phyloP scores from a whole-genome alignment of 2,113 vertebrate genomes.

The Lepidothrix coronata region DNA sequence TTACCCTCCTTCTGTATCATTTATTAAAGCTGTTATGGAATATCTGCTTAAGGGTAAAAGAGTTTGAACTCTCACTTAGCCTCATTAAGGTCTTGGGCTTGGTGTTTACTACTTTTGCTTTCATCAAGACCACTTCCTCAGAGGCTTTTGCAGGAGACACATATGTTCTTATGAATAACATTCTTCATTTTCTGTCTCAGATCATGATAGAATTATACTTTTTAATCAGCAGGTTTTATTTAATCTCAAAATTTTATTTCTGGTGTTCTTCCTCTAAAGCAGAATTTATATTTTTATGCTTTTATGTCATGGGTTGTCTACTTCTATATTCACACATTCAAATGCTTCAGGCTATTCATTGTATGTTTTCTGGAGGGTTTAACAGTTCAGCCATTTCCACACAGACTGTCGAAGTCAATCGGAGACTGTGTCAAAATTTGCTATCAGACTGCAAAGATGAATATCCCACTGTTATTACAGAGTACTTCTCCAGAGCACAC shows the following conservation, averaged over 20 bases:
- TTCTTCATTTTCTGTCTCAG: slow-evolving; percentile 6
- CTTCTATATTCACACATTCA: background rate
- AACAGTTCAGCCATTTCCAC: slow-evolving; percentile 13
- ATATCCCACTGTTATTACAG: background rate
- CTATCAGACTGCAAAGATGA: background rate
- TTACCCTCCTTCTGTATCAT: background rate
- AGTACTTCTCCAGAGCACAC: background rate
- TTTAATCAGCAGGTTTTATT: slow-evolving; percentile 26
- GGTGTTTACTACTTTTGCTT: slow-evolving; percentile 2
- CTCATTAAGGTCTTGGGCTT: background rate
- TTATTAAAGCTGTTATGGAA: slow-evolving; percentile 9
- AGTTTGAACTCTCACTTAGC: slow-evolving; percentile 19
- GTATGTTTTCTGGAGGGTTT: slow-evolving; percentile 22
- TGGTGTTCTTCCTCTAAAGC: background rate
- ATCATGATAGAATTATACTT: background rate
- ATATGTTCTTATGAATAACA: background rate
- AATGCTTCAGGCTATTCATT: background rate
- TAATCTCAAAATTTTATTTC: background rate
- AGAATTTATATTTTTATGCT: background rate
- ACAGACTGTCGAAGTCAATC: background rate
- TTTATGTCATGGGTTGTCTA: background rate
- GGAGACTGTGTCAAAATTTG: background rate
- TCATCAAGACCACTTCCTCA: slow-evolving; percentile 1
- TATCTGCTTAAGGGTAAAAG: slow-evolving; percentile 24
- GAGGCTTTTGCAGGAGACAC: background rate